Evolutionary conservation across 2,113 vertebrate genomes (phyloP).

Genomic region (Epinephelus cyanopodus): DNA sequence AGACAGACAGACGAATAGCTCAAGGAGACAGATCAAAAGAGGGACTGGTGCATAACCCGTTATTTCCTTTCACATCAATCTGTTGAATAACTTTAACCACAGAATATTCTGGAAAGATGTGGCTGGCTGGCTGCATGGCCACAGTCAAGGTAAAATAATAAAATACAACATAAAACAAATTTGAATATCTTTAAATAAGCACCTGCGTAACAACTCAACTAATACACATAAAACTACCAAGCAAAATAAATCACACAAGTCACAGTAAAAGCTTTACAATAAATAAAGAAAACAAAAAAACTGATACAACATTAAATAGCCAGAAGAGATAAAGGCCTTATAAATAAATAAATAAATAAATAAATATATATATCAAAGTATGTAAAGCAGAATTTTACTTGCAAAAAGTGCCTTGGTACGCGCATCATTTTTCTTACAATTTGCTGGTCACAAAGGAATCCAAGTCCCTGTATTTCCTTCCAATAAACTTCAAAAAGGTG

Average conservation of each 20-base stretch:
- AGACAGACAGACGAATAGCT: conserved; percentile 32
- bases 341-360: background rate
- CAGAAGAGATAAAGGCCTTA: background rate
- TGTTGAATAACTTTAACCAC: conserved; percentile 26
- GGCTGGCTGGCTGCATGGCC: conserved; percentile 3
- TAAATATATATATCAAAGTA: background rate
- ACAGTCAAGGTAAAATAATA: background rate
- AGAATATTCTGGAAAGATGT: conserved; percentile 10
- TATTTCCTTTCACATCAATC: conserved; percentile 36
- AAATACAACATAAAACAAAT: background rate
- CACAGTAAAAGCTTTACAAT: background rate
- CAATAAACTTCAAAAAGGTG: conserved; percentile 38
- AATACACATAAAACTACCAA: background rate
- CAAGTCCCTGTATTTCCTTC: conserved; percentile 16
- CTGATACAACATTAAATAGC: background rate
- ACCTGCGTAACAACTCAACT: background rate
- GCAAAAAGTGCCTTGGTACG: background rate
- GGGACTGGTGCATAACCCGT: conserved; percentile 5
- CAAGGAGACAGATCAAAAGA: conserved; percentile 52
- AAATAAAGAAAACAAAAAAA: background rate
- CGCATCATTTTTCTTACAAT: conserved; percentile 19
- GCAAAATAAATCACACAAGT: background rate
- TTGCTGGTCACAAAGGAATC: conserved; percentile 39
- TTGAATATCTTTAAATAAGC: background rate
- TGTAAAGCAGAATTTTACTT: background rate